Evolutionary conservation across 2,113 vertebrate species (phyloP).

Genomic region (Trinectes maculatus): DNA sequence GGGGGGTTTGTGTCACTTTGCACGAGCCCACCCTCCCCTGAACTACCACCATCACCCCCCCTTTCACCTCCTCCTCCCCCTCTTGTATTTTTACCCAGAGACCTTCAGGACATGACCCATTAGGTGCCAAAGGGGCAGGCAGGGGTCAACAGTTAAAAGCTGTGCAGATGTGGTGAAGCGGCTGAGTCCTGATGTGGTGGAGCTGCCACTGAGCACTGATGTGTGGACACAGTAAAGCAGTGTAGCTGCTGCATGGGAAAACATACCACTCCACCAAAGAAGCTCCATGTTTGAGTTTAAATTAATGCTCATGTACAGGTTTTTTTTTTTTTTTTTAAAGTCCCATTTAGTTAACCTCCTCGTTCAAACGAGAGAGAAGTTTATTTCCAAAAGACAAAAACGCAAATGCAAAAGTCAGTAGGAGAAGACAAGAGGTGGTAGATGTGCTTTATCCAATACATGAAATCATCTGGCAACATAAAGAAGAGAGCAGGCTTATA

Average conservation of each 20-base stretch:
- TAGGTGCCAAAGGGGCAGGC: conserved; percentile 30
- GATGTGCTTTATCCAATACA: too few relatives aligned
- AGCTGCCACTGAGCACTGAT: conserved; percentile 16
- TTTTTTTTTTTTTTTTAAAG: too few relatives aligned
- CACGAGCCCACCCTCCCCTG: conserved; percentile 56
- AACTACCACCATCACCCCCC: conserved; percentile 22
- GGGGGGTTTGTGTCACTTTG: conserved; percentile 82
- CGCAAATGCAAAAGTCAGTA: too few relatives aligned
- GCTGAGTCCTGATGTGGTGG: conserved; percentile 21
- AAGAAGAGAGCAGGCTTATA: too few relatives aligned
- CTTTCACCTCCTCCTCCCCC: conserved; percentile 46
- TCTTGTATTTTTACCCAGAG: conserved; percentile 33
- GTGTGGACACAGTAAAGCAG: conserved; percentile 26
- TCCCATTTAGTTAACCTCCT: too few relatives aligned
- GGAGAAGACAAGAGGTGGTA: too few relatives aligned
- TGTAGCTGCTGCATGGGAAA: background rate
- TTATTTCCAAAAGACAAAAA: too few relatives aligned
- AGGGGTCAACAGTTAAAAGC: conserved; percentile 59
- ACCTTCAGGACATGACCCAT: conserved; percentile 49
- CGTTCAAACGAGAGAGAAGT: too few relatives aligned
- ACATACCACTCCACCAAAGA: background rate
- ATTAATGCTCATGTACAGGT: background rate
- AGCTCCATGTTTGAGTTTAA: background rate
- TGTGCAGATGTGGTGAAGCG: conserved; percentile 24
- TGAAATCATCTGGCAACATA: too few relatives aligned